Percentiles rank a stretch among this genome's conserved stretches.
Evolutionary conservation across 1,140 invertebrate genomes (phyloP).

Genomic region (Phenacoccus solenopsis): DNA sequence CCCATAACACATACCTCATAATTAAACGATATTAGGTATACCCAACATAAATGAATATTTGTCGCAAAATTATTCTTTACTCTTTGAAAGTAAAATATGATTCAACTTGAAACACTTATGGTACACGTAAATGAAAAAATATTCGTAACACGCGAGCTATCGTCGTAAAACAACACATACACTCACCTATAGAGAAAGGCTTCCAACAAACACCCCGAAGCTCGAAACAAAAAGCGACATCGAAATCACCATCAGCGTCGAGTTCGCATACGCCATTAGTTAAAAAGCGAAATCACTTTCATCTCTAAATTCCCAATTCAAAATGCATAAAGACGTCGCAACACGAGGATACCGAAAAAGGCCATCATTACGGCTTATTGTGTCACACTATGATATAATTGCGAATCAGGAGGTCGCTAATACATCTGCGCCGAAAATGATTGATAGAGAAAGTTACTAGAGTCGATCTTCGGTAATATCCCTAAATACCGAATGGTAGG

Average conservation of each 20-base stretch:
- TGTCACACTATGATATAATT: conserved; percentile 14
- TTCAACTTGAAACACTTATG: no score
- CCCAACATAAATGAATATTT: no score
- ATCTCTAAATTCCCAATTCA: background rate
- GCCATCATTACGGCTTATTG: conserved; percentile 2
- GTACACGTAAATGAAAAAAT: no score
- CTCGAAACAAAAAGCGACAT: no score
- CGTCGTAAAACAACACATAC: background rate
- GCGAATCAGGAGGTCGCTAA: background rate
- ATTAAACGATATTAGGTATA: no score
- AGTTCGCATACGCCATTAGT: no score
- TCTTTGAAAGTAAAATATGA: no score
- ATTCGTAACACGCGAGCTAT: no score
- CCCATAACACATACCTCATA: no score
- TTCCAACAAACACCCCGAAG: background rate
- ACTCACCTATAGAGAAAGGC: background rate
- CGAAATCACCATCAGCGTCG: no score
- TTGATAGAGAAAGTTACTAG: conserved; percentile 7
- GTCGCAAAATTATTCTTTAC: no score
- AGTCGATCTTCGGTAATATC: conserved; percentile 3
- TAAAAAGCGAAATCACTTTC: conserved; percentile 12
- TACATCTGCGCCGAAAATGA: background rate
- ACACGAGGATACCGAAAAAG: background rate
- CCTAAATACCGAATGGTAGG: no score
- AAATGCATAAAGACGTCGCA: background rate